Evolutionary conservation across 2,888 invertebrate species (phyloP), one percentile per base, ranked within the genome.

Genomic region (Sminthurinus aureus): DNA sequence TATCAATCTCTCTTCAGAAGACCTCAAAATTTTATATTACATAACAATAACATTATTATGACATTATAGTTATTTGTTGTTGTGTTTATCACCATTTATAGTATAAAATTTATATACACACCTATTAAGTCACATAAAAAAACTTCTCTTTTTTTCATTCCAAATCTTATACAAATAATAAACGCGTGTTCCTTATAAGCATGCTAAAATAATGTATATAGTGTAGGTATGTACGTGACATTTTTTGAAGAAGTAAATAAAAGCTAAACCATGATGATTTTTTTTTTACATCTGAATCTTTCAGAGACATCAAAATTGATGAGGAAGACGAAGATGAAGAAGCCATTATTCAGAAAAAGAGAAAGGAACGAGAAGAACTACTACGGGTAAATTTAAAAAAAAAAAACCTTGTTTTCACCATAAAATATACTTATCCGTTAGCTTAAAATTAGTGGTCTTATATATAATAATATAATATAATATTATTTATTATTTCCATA

Each of bases 281-380:
- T n/a, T n/a, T 79, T 76, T 69, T 22, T 6, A 2, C 11, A 69
- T 20, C 26, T 22, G 20, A 24, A 67, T 11, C n/a, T 67, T 20
- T 13, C 66, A 87, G 86, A 80, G 85, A 84, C 88, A 94, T 96
- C 82, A 94, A 95, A 89, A 93, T 96, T 22, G 93, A 94, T 75
- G 96, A 97, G 85, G 96, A 96, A 87, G 91, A 91, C 79, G 97
- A 97, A 90, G 96, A 96, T 89, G 98, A 98, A 89, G 97, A 98
- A 90, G 94, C 94, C 88, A 96, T 98, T 88, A 98, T 98, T 90
- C 96, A 97, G 90, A 93, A 93, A 89, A 92, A 97, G 87, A 93
- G 98, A 85, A 95, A 95, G 89, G 95, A 96, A 89, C 92, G 98
- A 69, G 96, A 98, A 90, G 96, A 95, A 90, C 92, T 98, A 9